These are phyloP conservation scores for Acanthosoma haemorrhoidale DNA, from an alignment of 2,888 invertebrate genomes.

Conservation along the genomic window DNA sequence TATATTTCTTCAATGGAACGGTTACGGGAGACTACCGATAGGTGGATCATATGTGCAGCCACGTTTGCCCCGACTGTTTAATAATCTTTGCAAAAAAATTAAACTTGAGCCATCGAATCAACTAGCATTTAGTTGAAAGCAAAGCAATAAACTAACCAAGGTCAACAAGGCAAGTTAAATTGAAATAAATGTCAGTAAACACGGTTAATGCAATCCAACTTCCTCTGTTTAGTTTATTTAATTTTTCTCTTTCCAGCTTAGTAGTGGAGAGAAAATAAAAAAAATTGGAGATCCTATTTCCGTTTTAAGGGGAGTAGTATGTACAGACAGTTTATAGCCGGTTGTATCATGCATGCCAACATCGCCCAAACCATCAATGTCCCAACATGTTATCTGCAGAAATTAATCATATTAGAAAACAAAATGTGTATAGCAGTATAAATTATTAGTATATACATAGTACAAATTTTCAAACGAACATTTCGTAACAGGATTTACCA, in stretches of 20 bases:
- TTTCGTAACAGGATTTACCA: too few species aligned
- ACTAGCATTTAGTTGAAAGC: background rate
- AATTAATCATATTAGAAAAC: background rate
- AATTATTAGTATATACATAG: background rate
- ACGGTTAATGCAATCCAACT: background rate
- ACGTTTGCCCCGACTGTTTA: background rate
- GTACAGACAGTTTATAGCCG: too few species aligned
- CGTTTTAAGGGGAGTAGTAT: background rate
- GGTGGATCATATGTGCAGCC: background rate
- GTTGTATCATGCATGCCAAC: background rate
- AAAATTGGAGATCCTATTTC: background rate
- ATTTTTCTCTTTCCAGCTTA: too few species aligned
- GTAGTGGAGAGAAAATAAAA: too few species aligned
- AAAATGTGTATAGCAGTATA: background rate
- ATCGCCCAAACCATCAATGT: background rate
- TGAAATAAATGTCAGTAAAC: background rate
- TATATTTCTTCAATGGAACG: background rate
- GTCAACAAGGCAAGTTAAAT: too few species aligned
- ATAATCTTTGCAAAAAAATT: background rate
- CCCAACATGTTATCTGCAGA: background rate
- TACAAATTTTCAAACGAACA: too few species aligned
- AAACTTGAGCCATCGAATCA: background rate
- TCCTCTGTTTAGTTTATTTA: slow-evolving; percentile 2
- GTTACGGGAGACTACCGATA: background rate
- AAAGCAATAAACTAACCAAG: background rate